A percentile compares a stretch with the other conserved stretches of the same genome.
phyloP scores from a whole-genome alignment of 2,113 vertebrate genomes.

The Phyllopteryx taeniolatus region DNA sequence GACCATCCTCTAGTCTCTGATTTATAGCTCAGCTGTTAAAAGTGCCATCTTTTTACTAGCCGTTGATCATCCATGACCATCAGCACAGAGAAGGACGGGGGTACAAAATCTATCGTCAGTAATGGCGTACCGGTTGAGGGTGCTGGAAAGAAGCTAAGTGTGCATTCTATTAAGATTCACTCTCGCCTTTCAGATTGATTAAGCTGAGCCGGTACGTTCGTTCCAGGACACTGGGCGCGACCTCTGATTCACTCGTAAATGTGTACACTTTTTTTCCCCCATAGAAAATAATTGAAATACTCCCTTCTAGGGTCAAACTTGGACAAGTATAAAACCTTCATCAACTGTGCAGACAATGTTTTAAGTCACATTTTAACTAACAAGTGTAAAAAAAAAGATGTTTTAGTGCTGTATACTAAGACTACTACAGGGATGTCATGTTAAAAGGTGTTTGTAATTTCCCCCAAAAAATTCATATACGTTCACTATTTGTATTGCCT shows the following conservation, averaged over 20 bases:
- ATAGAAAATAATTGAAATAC: background rate
- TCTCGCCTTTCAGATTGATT: conserved; percentile 29
- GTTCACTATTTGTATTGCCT: too few relatives aligned
- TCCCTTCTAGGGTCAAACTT: background rate
- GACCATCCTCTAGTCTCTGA: background rate
- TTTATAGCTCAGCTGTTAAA: conserved; percentile 8
- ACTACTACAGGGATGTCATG: too few relatives aligned
- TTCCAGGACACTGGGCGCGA: background rate
- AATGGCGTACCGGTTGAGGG: conserved; percentile 1
- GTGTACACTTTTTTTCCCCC: background rate
- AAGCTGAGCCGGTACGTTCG: conserved; percentile 8
- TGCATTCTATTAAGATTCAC: conserved; percentile 42
- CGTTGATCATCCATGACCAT: conserved; percentile 1
- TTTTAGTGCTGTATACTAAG: too few relatives aligned
- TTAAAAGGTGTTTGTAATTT: too few relatives aligned
- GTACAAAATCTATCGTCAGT: background rate
- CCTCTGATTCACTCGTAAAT: background rate
- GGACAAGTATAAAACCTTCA: background rate
- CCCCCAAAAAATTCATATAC: too few relatives aligned
- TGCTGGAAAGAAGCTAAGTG: background rate
- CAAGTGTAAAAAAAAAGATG: too few relatives aligned
- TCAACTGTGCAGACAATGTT: background rate
- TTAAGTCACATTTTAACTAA: too few relatives aligned
- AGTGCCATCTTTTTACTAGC: conserved; percentile 2
- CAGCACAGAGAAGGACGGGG: background rate